Conservation (phyloP, 2,113 vertebrate genomes). For the Gymnogyps californianus region DNA sequence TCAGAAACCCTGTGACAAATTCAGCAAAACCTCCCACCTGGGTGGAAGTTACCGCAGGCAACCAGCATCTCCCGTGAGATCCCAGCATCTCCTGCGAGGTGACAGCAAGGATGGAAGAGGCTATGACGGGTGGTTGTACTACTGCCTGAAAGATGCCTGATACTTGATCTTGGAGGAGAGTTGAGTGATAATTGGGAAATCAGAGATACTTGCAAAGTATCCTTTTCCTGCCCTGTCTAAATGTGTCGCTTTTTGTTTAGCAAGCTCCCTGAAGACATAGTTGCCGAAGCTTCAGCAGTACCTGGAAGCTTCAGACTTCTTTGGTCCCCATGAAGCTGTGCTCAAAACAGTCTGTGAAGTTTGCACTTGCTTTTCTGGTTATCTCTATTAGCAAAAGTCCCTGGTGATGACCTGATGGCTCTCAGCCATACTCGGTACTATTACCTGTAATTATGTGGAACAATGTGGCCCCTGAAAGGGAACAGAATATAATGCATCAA, state of each 20-base stretch:
- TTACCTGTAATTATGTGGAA: not conserved
- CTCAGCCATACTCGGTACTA: not conserved
- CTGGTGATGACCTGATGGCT: not conserved
- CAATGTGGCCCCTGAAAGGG: not conserved
- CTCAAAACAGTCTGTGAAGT: not conserved
- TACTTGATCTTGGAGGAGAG: not conserved
- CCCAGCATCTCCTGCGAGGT: not conserved
- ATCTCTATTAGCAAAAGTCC: not conserved
- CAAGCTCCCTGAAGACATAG: not conserved
- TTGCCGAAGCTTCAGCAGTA: not conserved
- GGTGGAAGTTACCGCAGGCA: not conserved
- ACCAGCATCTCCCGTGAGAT: not conserved
- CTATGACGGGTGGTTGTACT: too few species aligned
- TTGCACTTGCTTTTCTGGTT: not conserved
- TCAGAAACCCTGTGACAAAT: not conserved
- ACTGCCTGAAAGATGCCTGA: not conserved
- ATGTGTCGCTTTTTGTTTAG: not conserved
- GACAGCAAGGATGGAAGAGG: not conserved
- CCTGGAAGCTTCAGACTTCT: not conserved
- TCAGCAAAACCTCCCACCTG: not conserved
- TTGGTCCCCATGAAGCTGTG: not conserved
- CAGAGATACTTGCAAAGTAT: not conserved
- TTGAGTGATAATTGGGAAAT: not conserved
- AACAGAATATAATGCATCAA: not conserved
- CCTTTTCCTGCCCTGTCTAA: not conserved